Conservation (phyloP, 2,888 invertebrate species). For the Electrophaes corylata region DNA sequence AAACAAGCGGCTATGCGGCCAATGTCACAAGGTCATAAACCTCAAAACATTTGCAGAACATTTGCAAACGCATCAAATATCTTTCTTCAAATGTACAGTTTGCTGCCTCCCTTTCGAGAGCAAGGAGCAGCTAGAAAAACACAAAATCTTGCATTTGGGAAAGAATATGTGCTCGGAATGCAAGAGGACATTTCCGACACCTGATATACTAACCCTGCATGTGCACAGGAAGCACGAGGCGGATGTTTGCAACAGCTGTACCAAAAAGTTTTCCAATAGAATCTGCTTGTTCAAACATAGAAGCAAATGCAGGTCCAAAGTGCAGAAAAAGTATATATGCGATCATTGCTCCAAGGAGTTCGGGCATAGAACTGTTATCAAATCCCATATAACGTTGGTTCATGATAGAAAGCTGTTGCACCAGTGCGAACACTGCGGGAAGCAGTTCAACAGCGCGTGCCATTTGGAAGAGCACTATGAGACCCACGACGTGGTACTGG, state of each 20-base stretch:
- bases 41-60: constrained; percentile 41
- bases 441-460: constrained; percentile 44
- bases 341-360: constrained; percentile 57
- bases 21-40: constrained; percentile 48
- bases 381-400: constrained; percentile 45
- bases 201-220: constrained; percentile 44
- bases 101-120: constrained; percentile 48
- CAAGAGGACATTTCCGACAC: constrained; percentile 43
- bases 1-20: constrained; percentile 47
- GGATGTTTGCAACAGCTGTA: constrained; percentile 47
- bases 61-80: constrained; percentile 40
- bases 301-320: constrained; percentile 32
- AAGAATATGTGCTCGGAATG: constrained; percentile 51
- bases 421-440: constrained; percentile 60
- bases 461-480: constrained; percentile 57
- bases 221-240: constrained; percentile 45
- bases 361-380: constrained; percentile 42
- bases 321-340: constrained; percentile 45
- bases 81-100: constrained; percentile 42
- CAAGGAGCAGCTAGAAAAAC: constrained; percentile 33
- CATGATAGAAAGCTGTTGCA: constrained; percentile 44
- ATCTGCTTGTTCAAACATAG: constrained; percentile 51
- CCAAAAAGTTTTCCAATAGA: constrained; percentile 47
- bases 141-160: constrained; percentile 36
- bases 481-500: constrained; percentile 48